Evolutionary conservation across 2,888 invertebrate species (phyloP).

Genomic region (Chloromyia formosa): DNA sequence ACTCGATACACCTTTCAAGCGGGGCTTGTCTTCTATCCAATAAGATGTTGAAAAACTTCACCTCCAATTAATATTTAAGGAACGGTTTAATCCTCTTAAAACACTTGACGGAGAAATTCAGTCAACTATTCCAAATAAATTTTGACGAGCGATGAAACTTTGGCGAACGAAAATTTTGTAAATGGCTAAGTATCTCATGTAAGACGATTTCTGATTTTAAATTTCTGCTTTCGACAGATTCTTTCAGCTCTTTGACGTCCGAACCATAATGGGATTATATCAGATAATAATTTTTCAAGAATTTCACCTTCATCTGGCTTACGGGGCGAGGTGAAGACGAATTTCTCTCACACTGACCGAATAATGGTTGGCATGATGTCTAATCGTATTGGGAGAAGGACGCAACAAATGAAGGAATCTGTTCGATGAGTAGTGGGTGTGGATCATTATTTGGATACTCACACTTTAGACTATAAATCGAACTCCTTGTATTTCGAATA

Average conservation of each 20-base stretch:
- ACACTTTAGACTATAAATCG: no score
- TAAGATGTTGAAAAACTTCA: slow-evolving; percentile 25
- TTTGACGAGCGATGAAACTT: slow-evolving; percentile 5
- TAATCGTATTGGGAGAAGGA: not conserved
- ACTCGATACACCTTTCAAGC: not conserved
- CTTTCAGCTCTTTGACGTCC: slow-evolving; percentile 1
- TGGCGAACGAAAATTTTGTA: slow-evolving; percentile 8
- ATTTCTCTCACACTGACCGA: not conserved
- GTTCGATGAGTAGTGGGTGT: no score
- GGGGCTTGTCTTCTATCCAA: not conserved
- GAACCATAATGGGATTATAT: slow-evolving; percentile 35
- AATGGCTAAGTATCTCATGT: slow-evolving; percentile 31
- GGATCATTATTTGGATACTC: no score
- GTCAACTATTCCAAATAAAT: slow-evolving; percentile 29
- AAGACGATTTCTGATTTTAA: slow-evolving; percentile 30
- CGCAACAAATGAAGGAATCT: no score
- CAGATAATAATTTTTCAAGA: slow-evolving; percentile 36
- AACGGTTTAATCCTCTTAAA: slow-evolving; percentile 39
- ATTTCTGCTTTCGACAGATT: slow-evolving; percentile 7
- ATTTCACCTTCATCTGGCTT: slow-evolving; percentile 22
- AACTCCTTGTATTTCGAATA: no score
- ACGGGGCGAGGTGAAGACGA: not conserved
- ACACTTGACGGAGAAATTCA: slow-evolving; percentile 39
- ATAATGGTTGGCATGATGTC: not conserved
- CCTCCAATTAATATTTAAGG: slow-evolving; percentile 28